phyloP scores from a whole-genome alignment of 2,797 vertebrate species.

The Malacoctenus gilli region DNA sequence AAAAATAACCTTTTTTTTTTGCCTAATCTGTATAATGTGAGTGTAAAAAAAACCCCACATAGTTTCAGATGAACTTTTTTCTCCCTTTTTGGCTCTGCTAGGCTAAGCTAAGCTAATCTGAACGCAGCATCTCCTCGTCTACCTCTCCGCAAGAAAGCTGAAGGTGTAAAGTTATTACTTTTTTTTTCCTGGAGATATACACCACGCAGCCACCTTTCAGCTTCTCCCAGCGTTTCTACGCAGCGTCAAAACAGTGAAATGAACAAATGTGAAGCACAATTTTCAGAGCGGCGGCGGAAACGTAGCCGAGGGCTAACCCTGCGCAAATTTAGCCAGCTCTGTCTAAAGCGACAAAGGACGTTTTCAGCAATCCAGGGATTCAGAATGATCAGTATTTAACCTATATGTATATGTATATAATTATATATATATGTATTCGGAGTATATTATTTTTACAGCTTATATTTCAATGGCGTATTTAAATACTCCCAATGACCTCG shows the following conservation, averaged over 20 bases:
- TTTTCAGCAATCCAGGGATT: slow-evolving; percentile 81
- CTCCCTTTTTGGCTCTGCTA: not conserved
- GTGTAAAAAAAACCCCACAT: too few relatives aligned
- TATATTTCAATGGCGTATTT: slow-evolving; percentile 78
- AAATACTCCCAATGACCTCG: slow-evolving; percentile 77
- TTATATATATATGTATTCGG: slow-evolving; percentile 79
- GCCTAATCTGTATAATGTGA: not conserved
- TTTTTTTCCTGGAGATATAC: not conserved
- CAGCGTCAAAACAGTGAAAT: slow-evolving; percentile 47
- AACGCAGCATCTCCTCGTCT: slow-evolving; percentile 1
- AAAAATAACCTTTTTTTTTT: not conserved
- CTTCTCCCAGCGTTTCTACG: slow-evolving; percentile 61
- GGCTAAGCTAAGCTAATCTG: not conserved
- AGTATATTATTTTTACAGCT: slow-evolving; percentile 79
- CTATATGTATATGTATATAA: slow-evolving; percentile 77
- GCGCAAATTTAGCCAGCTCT: slow-evolving; percentile 57
- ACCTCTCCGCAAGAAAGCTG: not conserved
- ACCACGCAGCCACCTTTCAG: slow-evolving; percentile 54
- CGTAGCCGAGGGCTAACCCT: slow-evolving; percentile 22
- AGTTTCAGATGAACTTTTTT: not conserved
- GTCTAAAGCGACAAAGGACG: slow-evolving; percentile 63
- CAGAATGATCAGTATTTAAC: slow-evolving; percentile 85
- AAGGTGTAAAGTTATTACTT: slow-evolving; percentile 1
- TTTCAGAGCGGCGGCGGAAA: slow-evolving; percentile 40
- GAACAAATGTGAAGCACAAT: slow-evolving; percentile 69